Percentiles rank a stretch among this genome's conserved stretches.
phyloP scores from a whole-genome alignment of 2,888 invertebrate genomes.

The Drosophila neotestacea region DNA sequence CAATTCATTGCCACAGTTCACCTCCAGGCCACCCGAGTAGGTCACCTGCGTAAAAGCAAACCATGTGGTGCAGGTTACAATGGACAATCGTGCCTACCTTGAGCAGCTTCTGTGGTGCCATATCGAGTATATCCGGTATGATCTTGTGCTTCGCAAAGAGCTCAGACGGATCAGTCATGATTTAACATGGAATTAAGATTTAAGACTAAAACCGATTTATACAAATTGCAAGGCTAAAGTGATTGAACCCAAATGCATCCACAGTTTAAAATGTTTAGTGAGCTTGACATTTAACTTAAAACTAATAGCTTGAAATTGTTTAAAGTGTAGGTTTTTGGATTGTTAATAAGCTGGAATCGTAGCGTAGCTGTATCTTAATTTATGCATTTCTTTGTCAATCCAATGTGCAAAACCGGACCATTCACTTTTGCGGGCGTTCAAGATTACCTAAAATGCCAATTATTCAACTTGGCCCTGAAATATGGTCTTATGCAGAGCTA shows the following conservation, averaged over 20 bases:
- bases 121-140: constrained; percentile 52
- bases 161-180: constrained; percentile 35
- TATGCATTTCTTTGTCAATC: constrained; percentile 61
- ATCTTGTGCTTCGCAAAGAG: constrained; percentile 47
- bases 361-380: constrained; percentile 39
- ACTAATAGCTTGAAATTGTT: constrained; percentile 24
- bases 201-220: background rate
- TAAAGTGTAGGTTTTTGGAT: constrained; percentile 32
- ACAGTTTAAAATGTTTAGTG: background rate
- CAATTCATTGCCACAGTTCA: constrained; percentile 88
- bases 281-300: constrained; percentile 4
- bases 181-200: background rate
- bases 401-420: constrained; percentile 43
- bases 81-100: constrained; percentile 44
- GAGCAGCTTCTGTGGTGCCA: constrained; percentile 39
- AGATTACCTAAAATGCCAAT: constrained; percentile 17
- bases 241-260: background rate
- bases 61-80: background rate
- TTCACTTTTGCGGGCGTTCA: constrained; percentile 18
- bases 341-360: constrained; percentile 31
- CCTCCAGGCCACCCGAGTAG: constrained; percentile 84
- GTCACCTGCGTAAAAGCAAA: constrained; percentile 53
- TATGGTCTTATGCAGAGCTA: constrained; percentile 80
- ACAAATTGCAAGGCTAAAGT: constrained; percentile 6
- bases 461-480: constrained; percentile 10